These are phyloP conservation scores for Numenius phaeopus DNA, from an alignment of 2,797 vertebrate species.

Conservation along the genomic window DNA sequence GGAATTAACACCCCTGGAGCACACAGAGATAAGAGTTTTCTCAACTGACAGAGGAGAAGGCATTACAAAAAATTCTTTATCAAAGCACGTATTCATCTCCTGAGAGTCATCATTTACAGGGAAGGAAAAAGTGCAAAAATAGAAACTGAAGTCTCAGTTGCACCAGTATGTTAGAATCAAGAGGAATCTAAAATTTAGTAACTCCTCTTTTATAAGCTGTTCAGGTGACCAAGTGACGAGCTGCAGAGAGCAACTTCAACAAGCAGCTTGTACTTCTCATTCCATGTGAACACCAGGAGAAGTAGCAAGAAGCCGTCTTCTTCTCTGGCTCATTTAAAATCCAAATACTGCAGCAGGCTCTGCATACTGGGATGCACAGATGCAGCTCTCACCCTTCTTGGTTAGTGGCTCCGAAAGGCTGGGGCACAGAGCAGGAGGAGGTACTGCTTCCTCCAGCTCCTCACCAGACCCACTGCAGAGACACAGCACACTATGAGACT, in stretches of 20 bases:
- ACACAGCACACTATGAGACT: rapidly evolving
- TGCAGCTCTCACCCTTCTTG: neutral
- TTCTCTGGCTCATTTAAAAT: neutral
- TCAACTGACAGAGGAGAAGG: neutral
- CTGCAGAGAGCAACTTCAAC: neutral
- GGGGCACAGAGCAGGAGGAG: neutral
- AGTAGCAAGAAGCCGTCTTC: neutral
- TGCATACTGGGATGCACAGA: neutral
- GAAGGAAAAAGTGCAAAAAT: neutral
- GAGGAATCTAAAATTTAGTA: neutral
- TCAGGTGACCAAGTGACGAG: neutral
- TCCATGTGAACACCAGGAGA: neutral
- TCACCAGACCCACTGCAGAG: neutral
- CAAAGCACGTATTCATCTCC: neutral
- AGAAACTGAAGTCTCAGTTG: neutral
- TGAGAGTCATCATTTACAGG: neutral
- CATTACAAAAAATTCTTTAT: neutral
- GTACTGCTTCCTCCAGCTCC: neutral
- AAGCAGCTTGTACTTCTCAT: neutral
- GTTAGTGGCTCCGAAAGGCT: neutral
- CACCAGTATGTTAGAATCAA: neutral
- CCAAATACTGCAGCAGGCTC: neutral
- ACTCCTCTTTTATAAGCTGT: neutral
- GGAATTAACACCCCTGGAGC: neutral
- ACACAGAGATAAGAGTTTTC: neutral